These are phyloP conservation scores for Lepidocyrtoides sp. DNA, from an alignment of 2,888 invertebrate genomes.

Conservation along the genomic window DNA sequence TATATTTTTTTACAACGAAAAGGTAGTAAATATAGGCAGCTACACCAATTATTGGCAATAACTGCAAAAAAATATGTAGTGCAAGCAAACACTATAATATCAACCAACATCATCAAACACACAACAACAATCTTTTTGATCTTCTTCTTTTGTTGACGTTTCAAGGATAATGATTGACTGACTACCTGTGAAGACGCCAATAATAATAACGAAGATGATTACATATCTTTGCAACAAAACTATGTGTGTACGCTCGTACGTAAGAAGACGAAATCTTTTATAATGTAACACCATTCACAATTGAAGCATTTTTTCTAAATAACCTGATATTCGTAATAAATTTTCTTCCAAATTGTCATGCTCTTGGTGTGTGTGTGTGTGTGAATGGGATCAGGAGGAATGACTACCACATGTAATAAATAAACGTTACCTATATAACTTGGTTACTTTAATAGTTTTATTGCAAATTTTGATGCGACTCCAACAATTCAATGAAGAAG, in stretches of 20 bases:
- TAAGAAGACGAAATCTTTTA: not conserved
- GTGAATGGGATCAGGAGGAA: conserved; percentile 33
- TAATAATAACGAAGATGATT: conserved; percentile 61
- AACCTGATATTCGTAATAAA: not conserved
- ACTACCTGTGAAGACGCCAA: conserved; percentile 36
- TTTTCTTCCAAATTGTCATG: not conserved
- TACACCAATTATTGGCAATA: conserved; percentile 7
- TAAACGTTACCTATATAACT: not conserved
- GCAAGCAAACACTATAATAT: not conserved
- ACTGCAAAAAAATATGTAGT: not conserved
- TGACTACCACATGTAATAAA: conserved; percentile 10
- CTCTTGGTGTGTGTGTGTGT: not conserved
- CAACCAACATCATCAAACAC: not conserved
- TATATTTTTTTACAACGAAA: not conserved
- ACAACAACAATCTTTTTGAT: not conserved
- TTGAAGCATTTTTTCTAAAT: not conserved
- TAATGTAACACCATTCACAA: not conserved
- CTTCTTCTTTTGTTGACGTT: conserved; percentile 23
- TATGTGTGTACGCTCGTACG: too few relatives aligned
- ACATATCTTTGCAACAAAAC: not conserved
- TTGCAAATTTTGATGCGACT: too few relatives aligned
- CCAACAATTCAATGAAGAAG: too few relatives aligned
- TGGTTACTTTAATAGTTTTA: not conserved
- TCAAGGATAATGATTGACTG: conserved; percentile 39
- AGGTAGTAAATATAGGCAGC: too few relatives aligned